Percentiles rank a stretch among this genome's conserved stretches.
phyloP scores from a whole-genome alignment of 2,797 vertebrate genomes.

The Heliangelus exortis region DNA sequence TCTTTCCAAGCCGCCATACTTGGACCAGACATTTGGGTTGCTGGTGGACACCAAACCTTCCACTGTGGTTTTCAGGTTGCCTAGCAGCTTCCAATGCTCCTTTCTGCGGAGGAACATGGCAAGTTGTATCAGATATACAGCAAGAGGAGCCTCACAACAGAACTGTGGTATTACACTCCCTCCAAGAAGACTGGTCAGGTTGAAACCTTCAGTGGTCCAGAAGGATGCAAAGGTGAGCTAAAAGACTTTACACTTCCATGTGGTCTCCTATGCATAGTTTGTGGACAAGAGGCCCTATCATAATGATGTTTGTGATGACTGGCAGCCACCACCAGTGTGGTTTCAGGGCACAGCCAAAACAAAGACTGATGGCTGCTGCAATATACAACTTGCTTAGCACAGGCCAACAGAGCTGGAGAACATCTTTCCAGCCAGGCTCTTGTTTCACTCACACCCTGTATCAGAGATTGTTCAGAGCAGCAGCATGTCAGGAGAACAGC shows the following conservation, averaged over 20 bases:
- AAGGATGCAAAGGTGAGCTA: background rate
- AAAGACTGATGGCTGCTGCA: background rate
- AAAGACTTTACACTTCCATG: background rate
- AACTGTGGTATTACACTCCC: background rate
- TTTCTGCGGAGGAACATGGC: constrained; percentile 76
- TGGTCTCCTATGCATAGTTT: background rate
- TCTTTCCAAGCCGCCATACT: constrained; percentile 93
- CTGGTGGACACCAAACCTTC: constrained; percentile 94
- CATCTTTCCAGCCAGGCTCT: background rate
- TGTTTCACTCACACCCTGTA: background rate
- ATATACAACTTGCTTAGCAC: background rate
- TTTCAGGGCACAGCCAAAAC: background rate
- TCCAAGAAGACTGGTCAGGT: background rate
- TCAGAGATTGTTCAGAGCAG: background rate
- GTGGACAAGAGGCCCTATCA: background rate
- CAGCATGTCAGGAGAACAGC: background rate
- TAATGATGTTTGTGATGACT: background rate
- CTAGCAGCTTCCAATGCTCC: constrained; percentile 95
- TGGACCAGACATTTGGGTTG: constrained; percentile 96
- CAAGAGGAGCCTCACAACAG: background rate
- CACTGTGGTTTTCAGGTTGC: constrained; percentile 94
- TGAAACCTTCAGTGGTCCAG: background rate
- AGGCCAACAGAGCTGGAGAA: background rate
- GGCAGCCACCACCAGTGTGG: background rate
- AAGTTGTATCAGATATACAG: background rate